A percentile compares a stretch with the other conserved stretches of the same genome.
Conservation (phyloP, 2,797 vertebrate genomes). For the Columba guinea region DNA sequence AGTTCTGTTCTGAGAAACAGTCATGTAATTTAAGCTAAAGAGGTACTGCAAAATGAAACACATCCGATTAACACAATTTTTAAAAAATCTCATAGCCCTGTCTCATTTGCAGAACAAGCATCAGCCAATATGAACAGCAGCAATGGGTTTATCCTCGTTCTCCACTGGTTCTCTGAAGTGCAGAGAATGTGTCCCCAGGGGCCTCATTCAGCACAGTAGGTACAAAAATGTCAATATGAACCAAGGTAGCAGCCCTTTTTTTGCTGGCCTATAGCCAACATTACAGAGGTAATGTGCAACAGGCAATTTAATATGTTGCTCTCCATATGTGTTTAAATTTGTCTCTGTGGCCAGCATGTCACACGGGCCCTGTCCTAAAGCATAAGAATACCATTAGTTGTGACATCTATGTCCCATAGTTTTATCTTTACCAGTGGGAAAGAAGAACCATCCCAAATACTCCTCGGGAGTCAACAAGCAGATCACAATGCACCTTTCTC, state of each 20-base stretch:
- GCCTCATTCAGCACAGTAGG: conserved; percentile 22
- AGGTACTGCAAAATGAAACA: not conserved
- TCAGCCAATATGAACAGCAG: not conserved
- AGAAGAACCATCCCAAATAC: not conserved
- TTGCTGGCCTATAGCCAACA: not conserved
- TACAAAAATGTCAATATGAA: not conserved
- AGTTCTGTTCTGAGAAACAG: not conserved
- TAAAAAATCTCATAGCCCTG: not conserved
- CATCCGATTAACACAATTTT: not conserved
- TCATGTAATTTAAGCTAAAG: not conserved
- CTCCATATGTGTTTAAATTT: not conserved
- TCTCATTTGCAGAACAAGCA: conserved; percentile 29
- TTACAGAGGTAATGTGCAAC: not conserved
- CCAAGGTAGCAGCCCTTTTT: not conserved
- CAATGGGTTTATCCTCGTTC: not conserved
- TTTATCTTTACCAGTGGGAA: not conserved
- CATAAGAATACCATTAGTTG: not conserved
- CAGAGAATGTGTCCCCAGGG: conserved; percentile 30
- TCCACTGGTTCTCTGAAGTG: conserved; percentile 30
- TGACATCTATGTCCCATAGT: not conserved
- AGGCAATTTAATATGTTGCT: not conserved
- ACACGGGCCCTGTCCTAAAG: not conserved
- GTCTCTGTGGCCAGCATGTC: not conserved
- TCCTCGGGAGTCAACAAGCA: not conserved
- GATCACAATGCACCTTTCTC: not conserved